These are phyloP conservation scores for Atherinosoma microstoma DNA, from an alignment of 2,797 vertebrate species.

Conservation along the genomic window DNA sequence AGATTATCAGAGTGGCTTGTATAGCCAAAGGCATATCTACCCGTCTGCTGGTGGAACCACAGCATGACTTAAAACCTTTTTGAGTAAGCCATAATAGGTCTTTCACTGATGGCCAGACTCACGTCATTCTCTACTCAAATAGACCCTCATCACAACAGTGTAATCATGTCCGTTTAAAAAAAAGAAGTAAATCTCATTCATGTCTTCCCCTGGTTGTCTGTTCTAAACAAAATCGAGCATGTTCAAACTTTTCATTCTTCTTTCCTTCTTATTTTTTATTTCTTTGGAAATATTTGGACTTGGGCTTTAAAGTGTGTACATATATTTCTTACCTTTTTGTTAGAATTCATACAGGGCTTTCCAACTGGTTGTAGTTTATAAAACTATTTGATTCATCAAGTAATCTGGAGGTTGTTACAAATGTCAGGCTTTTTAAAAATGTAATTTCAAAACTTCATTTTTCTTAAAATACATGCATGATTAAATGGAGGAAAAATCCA, in stretches of 20 bases:
- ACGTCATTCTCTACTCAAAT: slow-evolving; percentile 51
- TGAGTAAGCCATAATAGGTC: slow-evolving; percentile 26
- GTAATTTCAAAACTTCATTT: neutral
- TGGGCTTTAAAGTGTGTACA: neutral
- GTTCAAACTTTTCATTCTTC: neutral
- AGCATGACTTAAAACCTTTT: slow-evolving; percentile 28
- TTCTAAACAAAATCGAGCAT: neutral
- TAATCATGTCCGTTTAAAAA: slow-evolving; percentile 30
- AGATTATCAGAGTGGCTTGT: slow-evolving; percentile 28
- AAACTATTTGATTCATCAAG: neutral
- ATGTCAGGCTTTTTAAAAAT: neutral
- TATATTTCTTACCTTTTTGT: neutral
- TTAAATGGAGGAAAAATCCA: neutral
- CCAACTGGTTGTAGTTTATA: neutral
- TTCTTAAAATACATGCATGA: neutral
- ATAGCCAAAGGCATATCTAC: slow-evolving; percentile 8
- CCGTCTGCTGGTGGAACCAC: slow-evolving; percentile 36
- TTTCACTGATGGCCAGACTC: slow-evolving; percentile 34
- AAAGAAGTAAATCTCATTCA: slow-evolving; percentile 21
- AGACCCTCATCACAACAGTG: slow-evolving; percentile 54
- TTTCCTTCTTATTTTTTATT: too few species aligned
- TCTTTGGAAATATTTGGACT: neutral
- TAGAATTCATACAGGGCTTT: neutral
- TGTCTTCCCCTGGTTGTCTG: neutral
- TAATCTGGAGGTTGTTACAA: neutral